Evolutionary conservation across 2,113 vertebrate species (phyloP), one percentile per base, ranked within the genome.

Genomic region (Laticauda laticaudata): DNA sequence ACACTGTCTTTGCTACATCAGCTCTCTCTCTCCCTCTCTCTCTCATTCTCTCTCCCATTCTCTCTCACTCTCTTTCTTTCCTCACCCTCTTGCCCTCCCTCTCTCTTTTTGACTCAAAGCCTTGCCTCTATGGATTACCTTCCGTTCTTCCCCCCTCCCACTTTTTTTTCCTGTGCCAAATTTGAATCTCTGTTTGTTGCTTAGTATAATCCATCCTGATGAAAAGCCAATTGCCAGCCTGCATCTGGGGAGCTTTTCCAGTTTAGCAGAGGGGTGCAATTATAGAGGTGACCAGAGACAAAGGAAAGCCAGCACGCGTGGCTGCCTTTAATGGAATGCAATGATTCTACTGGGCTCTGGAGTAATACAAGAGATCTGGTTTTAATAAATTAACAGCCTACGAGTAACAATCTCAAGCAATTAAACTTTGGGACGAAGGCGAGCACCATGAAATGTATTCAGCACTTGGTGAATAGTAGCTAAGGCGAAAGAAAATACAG

Each of bases 321-420:
- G 48, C 93, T 96, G 96, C 95, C 94, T 96, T 97, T 97, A 96
- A 96, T 97, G 95, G 95, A 96, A 94, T 87, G 90, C 93, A 96
- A 93, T 96, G 97, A 96, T 97, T 97, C 94, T 97, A 95, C 57
- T 59, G 75, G 95, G 94, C 95, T 95, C 91, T 45, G 29, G 91
- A 97, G 95, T 92, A 97, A 97, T 95, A 96, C 0, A 0, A 93
- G 94, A 95, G 95, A 96, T 95, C 93, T 97, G 94, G 91, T 96
- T 96, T 96, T 96, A 97, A 96, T 96, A 97, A 96, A 97, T 97
- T 96, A 97, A 94, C 95, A 96, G 93, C 92, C 94, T 94, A 95
- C 94, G 91, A 95, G 94, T 96, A 96, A 96, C 93, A 96, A 96
- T 95, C 95, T 97, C 95, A 96, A 96, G 91, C 96, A 96, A 97